phyloP scores from a whole-genome alignment of 1,140 invertebrate species.

The Solen grandis region DNA sequence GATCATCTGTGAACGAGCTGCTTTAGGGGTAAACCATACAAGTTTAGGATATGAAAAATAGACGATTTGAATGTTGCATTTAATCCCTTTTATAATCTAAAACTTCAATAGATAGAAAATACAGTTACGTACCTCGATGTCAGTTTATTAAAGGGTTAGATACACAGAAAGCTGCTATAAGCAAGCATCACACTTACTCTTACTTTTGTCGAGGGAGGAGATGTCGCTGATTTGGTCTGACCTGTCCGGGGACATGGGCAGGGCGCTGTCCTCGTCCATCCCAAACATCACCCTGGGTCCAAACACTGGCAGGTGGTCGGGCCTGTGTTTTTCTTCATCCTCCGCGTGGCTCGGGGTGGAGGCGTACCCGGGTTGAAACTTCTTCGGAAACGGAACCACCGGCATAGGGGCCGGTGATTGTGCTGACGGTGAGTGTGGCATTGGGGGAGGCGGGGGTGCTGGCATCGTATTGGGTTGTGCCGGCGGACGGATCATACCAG shows the following conservation, averaged over 20 bases:
- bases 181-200: too few species aligned
- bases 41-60: too few species aligned
- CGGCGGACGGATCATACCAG: slow-evolving; percentile 44
- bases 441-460: slow-evolving; percentile 44
- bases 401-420: background rate
- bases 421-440: slow-evolving; percentile 2
- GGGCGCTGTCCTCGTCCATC: slow-evolving; percentile 17
- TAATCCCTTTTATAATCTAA: too few species aligned
- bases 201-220: slow-evolving; percentile 12
- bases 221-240: slow-evolving; percentile 27
- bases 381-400: background rate
- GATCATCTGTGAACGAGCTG: too few species aligned
- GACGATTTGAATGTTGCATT: too few species aligned
- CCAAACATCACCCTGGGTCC: slow-evolving; percentile 33
- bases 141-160: too few species aligned
- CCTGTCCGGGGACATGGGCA: slow-evolving; percentile 6
- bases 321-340: background rate
- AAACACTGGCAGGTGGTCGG: slow-evolving; percentile 36
- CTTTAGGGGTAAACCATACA: too few species aligned
- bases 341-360: background rate
- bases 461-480: slow-evolving; percentile 23
- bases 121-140: too few species aligned
- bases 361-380: background rate
- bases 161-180: too few species aligned
- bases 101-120: too few species aligned